Evolutionary conservation across 2,113 vertebrate species (phyloP).

Genomic region (Hoplias malabaricus): DNA sequence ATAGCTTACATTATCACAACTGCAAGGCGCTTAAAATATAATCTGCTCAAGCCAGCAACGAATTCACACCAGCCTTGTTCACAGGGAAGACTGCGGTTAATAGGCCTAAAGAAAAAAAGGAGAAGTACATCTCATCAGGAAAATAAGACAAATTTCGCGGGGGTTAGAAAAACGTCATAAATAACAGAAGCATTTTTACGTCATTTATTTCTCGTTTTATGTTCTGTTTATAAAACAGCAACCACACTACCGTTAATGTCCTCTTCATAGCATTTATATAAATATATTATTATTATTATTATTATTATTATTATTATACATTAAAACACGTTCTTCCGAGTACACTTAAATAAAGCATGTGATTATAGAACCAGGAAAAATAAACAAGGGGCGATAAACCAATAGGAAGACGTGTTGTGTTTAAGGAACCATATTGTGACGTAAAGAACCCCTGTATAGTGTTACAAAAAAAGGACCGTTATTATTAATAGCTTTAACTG

Average conservation of each 20-base stretch:
- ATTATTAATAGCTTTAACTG: too few relatives aligned
- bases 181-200: background rate
- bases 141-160: background rate
- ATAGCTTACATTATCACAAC: constrained; percentile 23
- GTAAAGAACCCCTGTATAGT: too few relatives aligned
- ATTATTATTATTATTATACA: background rate
- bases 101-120: background rate
- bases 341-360: too few relatives aligned
- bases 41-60: background rate
- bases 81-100: background rate
- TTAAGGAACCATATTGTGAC: too few relatives aligned
- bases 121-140: background rate
- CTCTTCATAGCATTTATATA: background rate
- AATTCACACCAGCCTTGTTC: background rate
- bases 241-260: background rate
- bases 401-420: too few relatives aligned
- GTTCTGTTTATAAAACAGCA: background rate
- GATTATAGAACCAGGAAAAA: too few relatives aligned
- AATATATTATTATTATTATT: background rate
- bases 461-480: too few relatives aligned
- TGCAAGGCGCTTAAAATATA: background rate
- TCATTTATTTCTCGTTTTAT: too few relatives aligned
- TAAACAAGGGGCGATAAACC: too few relatives aligned
- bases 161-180: background rate
- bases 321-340: too few relatives aligned